Evolutionary conservation across 2,113 vertebrate genomes (phyloP).

Genomic region (Mungos mungo): DNA sequence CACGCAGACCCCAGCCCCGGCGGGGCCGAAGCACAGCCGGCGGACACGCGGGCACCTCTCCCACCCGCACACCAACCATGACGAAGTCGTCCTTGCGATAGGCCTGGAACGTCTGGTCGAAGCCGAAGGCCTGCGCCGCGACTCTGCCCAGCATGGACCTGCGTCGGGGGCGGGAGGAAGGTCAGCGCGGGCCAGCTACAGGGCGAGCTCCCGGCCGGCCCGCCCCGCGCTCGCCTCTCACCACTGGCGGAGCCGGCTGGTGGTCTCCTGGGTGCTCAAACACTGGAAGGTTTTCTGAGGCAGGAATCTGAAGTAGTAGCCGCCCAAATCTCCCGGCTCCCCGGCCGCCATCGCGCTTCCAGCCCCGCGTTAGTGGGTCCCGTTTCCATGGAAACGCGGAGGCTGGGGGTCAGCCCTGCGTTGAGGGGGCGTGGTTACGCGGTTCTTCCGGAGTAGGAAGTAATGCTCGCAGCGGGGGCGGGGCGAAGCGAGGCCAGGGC

Average conservation of each 20-base stretch:
- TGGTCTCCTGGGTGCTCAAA: constrained; percentile 71
- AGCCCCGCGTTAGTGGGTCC: fast-evolving
- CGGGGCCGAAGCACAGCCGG: too few relatives aligned
- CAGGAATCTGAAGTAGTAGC: constrained; percentile 79
- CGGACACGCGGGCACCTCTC: too few relatives aligned
- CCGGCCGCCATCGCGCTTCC: constrained; percentile 65
- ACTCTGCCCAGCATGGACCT: constrained; percentile 89
- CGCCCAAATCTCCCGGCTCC: fast-evolving
- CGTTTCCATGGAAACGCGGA: constrained; percentile 57
- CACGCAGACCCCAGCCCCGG: too few relatives aligned
- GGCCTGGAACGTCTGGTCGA: constrained; percentile 85
- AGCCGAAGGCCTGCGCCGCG: constrained; percentile 83
- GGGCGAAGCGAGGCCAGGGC: too few relatives aligned
- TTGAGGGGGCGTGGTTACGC: not conserved
- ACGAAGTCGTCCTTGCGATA: constrained; percentile 86
- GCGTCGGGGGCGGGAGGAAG: not conserved
- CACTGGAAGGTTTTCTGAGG: constrained; percentile 80
- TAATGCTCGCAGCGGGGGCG: fast-evolving
- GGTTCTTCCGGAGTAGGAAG: not conserved
- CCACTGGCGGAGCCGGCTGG: constrained; percentile 85
- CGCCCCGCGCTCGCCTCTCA: constrained; percentile 61
- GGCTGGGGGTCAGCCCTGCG: fast-evolving
- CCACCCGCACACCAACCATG: constrained; percentile 76
- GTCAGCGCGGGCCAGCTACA: too few relatives aligned
- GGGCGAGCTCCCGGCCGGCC: not conserved